Conservation (phyloP, 1,140 invertebrate genomes). For the Magallana gigas region DNA sequence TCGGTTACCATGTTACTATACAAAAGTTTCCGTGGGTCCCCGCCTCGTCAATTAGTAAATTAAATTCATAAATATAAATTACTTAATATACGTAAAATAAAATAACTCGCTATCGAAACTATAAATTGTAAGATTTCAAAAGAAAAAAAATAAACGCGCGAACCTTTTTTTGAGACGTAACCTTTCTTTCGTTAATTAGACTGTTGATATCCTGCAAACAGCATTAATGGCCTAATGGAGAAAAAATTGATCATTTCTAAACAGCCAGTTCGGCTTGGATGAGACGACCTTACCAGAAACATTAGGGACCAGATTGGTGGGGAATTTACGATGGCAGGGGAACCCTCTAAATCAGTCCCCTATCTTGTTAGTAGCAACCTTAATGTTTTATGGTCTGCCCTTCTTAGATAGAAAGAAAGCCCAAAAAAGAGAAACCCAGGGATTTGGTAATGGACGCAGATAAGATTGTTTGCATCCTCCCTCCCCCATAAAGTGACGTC, state of each 20-base stretch:
- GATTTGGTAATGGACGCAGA: neutral
- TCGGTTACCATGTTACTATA: too few species aligned
- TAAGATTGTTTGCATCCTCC: neutral
- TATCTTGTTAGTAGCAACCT: neutral
- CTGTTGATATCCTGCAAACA: neutral
- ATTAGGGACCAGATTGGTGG: neutral
- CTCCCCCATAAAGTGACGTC: neutral
- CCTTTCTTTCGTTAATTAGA: neutral
- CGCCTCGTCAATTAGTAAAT: too few species aligned
- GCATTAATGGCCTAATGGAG: neutral
- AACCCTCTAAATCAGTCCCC: neutral
- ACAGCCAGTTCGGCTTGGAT: neutral
- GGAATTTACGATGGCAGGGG: conserved; percentile 1
- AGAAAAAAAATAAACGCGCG: too few species aligned
- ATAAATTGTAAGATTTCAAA: too few species aligned
- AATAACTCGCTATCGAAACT: too few species aligned
- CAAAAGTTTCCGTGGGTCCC: too few species aligned
- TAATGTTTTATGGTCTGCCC: neutral
- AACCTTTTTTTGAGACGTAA: too few species aligned
- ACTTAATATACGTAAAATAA: too few species aligned
- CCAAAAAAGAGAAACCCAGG: neutral
- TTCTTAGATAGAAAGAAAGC: neutral
- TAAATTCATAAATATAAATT: too few species aligned
- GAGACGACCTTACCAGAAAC: conserved; percentile 5
- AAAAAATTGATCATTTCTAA: conserved; percentile 10